phyloP scores from a whole-genome alignment of 2,113 vertebrate species.

The Saccopteryx bilineata region DNA sequence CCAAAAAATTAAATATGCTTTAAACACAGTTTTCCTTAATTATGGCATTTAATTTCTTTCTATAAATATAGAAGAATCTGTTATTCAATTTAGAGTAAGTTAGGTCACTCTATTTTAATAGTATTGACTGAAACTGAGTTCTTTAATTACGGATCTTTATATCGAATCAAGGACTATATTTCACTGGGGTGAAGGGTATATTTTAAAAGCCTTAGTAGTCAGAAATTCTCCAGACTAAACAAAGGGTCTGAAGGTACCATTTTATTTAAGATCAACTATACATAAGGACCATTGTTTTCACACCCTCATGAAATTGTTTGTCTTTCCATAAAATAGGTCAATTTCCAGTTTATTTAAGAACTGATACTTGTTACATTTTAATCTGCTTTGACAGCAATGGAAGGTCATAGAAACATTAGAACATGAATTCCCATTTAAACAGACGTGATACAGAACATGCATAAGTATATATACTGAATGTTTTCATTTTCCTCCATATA shows the following conservation, averaged over 20 bases:
- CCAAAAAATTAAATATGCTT: slow-evolving; percentile 42
- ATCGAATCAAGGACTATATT: not conserved
- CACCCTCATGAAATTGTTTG: slow-evolving; percentile 7
- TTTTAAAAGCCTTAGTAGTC: slow-evolving; percentile 57
- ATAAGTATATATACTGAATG: slow-evolving; percentile 79
- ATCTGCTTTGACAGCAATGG: slow-evolving; percentile 83
- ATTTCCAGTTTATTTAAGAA: slow-evolving; percentile 84
- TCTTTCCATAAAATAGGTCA: slow-evolving; percentile 64
- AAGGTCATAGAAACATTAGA: slow-evolving; percentile 80
- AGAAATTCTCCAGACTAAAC: slow-evolving; percentile 43
- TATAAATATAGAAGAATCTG: slow-evolving; percentile 49
- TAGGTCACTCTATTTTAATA: slow-evolving; percentile 21
- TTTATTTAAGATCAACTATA: slow-evolving; percentile 56
- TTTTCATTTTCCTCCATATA: slow-evolving; percentile 76
- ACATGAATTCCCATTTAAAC: slow-evolving; percentile 84
- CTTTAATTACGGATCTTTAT: slow-evolving; percentile 26
- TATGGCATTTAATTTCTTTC: slow-evolving; percentile 48
- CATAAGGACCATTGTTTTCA: slow-evolving; percentile 30
- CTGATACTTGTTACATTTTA: slow-evolving; percentile 80
- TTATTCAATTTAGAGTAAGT: slow-evolving; percentile 23
- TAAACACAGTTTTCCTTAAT: not conserved
- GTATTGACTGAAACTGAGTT: slow-evolving; percentile 30
- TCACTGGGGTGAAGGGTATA: not conserved
- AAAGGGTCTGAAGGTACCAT: slow-evolving; percentile 56
- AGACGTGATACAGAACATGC: slow-evolving; percentile 83